Evolutionary conservation across 2,888 invertebrate genomes (phyloP).

Genomic region (Carterocephalus palaemon): DNA sequence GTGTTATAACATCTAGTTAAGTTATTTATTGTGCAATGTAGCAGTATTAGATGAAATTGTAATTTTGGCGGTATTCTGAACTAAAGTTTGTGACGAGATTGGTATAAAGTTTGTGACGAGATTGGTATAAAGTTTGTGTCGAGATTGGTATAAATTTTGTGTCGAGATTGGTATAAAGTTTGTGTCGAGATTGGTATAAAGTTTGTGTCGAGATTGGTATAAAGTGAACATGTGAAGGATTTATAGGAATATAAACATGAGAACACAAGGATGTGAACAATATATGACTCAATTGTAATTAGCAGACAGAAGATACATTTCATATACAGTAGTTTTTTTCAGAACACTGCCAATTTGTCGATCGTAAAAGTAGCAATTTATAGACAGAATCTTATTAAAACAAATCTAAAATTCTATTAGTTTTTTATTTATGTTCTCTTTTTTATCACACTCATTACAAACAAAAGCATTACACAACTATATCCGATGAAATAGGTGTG

Average conservation of each 20-base stretch:
- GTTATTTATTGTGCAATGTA: conserved; percentile 79
- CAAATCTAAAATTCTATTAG: conserved; percentile 43
- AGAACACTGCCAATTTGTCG: conserved; percentile 24
- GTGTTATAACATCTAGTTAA: conserved; percentile 51
- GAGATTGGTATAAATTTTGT: too few relatives aligned
- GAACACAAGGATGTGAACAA: not conserved
- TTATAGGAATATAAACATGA: not conserved
- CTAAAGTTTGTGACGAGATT: conserved; percentile 21
- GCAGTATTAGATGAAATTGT: conserved; percentile 66
- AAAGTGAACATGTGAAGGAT: too few relatives aligned
- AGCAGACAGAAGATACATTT: too few relatives aligned
- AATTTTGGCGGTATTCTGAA: conserved; percentile 48
- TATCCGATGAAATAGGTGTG: too few relatives aligned
- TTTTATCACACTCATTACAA: not conserved
- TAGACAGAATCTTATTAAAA: conserved; percentile 57
- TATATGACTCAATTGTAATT: too few relatives aligned
- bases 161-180: too few relatives aligned
- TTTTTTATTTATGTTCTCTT: conserved; percentile 35
- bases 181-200: too few relatives aligned
- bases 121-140: too few relatives aligned
- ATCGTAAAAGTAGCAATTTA: conserved; percentile 55
- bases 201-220: too few relatives aligned
- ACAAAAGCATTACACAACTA: too few relatives aligned
- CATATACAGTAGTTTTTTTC: conserved; percentile 10
- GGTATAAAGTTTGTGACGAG: too few relatives aligned